Evolutionary conservation across 2,797 vertebrate species (phyloP).

Genomic region (Synanceia verrucosa): DNA sequence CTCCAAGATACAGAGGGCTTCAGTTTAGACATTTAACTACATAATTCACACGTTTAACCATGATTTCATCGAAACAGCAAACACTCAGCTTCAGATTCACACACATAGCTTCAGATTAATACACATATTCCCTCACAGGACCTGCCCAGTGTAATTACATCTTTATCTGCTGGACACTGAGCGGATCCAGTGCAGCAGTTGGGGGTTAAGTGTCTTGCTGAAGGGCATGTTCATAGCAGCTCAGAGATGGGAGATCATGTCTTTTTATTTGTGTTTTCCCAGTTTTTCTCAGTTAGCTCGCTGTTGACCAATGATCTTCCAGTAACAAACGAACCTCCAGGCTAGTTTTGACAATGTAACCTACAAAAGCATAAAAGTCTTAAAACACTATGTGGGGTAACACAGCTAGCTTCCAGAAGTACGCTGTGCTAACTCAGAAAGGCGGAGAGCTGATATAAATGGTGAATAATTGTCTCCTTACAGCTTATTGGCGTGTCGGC

Average conservation of each 20-base stretch:
- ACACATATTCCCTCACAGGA: conserved; percentile 8
- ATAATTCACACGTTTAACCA: background rate
- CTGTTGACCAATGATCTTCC: conserved; percentile 22
- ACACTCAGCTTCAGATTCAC: background rate
- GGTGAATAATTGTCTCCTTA: conserved; percentile 76
- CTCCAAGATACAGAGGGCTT: background rate
- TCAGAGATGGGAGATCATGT: conserved; percentile 22
- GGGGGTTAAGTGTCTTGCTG: conserved; percentile 46
- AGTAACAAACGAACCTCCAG: conserved; percentile 20
- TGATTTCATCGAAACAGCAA: background rate
- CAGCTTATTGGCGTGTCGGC: conserved; percentile 70
- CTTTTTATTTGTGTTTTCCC: conserved; percentile 16
- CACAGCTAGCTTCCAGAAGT: conserved; percentile 25
- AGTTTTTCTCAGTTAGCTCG: conserved; percentile 10
- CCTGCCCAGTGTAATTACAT: conserved; percentile 14
- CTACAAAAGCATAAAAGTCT: conserved; percentile 11
- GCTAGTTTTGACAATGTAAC: conserved; percentile 15
- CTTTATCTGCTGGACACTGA: conserved; percentile 25
- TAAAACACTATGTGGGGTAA: conserved; percentile 16
- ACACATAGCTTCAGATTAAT: conserved; percentile 6
- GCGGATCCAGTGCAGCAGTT: conserved; percentile 13
- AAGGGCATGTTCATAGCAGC: conserved; percentile 27
- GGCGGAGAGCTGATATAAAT: conserved; percentile 66
- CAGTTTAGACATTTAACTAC: background rate
- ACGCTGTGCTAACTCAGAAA: conserved; percentile 24